Evolutionary conservation across 92 coral and sea anemone genomes (phyloP), one percentile per base, ranked within the genome.

Genomic region (Blastomussa wellsi): DNA sequence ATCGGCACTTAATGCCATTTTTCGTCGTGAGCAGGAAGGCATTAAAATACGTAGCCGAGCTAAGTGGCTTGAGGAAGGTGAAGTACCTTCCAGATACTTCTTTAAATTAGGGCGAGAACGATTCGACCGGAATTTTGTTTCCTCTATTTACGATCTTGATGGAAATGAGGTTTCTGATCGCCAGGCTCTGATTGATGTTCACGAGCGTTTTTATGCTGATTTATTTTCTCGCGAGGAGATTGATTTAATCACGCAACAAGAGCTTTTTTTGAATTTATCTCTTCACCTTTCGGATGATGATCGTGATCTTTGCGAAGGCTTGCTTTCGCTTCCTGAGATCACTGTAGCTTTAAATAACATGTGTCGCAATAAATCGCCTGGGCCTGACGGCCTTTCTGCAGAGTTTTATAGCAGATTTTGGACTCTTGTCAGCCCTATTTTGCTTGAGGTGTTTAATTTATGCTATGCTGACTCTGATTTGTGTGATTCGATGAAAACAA

Each of bases 31-130:
- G 7, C 6, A 76, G 0, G 80, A 78, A 31, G 92, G 92, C 8
- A 14, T 19, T 22, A 90, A 90, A 32, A 53, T 82, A 0, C 73
- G 88, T 0, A 69, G 88, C 41, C 52, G 79, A 2, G 87, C 79
- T 0, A 38, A 76, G 15, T 79, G 86, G 87, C 14, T 77, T 7
- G 82, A 90, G 31, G 59, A 86, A 0, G 73, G 79, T 15, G 88
- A 90, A 19, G 68, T 35, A 1, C 92, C 92, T n/a, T 52, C 90
- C 0, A 20, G 74, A 1, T 86, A 29, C 22, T 86, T 90, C 32
- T 55, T 86, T 31, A 52, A 70, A 15, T 64, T 86, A 2, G 89
- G 79, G 13, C 60, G 19, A 17, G 47, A 60, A 8, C 81, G 80
- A 1, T 9, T 14, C n/a, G 57, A 41, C 1, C 17, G 28, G 9